These are phyloP conservation scores for Spheniscus mendiculus DNA, from an alignment of 2,113 vertebrate species.

Conservation along the genomic window DNA sequence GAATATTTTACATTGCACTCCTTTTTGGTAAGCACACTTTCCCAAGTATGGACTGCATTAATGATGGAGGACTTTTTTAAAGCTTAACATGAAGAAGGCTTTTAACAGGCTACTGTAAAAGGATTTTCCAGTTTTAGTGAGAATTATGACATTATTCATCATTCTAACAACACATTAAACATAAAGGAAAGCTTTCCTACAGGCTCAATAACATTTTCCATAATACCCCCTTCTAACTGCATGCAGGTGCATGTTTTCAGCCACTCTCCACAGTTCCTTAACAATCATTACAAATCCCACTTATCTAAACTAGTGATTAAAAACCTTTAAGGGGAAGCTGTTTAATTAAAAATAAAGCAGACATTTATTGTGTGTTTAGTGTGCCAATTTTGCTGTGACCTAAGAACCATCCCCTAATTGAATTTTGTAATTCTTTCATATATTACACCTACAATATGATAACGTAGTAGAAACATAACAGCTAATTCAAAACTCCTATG, in stretches of 20 bases:
- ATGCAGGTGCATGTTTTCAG: constrained; percentile 44
- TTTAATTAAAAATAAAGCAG: constrained; percentile 66
- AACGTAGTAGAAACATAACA: background rate
- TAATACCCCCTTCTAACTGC: background rate
- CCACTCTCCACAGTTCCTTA: background rate
- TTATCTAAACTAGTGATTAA: constrained; percentile 54
- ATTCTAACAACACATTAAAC: background rate
- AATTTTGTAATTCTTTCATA: constrained; percentile 16
- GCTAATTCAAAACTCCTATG: background rate
- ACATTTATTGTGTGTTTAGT: constrained; percentile 25
- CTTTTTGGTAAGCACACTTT: background rate
- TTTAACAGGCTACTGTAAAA: background rate
- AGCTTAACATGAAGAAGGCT: background rate
- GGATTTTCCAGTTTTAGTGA: background rate
- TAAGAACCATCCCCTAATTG: constrained; percentile 36
- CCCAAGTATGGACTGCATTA: background rate
- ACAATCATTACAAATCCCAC: constrained; percentile 51
- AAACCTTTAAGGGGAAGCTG: constrained; percentile 38
- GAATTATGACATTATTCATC: background rate
- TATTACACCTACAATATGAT: background rate
- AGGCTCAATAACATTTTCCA: background rate
- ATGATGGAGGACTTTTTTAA: background rate
- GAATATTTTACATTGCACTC: background rate
- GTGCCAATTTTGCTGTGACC: constrained; percentile 31
- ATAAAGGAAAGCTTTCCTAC: background rate